phyloP scores from a whole-genome alignment of 2,797 vertebrate species.

The Tachyglossus aculeatus region DNA sequence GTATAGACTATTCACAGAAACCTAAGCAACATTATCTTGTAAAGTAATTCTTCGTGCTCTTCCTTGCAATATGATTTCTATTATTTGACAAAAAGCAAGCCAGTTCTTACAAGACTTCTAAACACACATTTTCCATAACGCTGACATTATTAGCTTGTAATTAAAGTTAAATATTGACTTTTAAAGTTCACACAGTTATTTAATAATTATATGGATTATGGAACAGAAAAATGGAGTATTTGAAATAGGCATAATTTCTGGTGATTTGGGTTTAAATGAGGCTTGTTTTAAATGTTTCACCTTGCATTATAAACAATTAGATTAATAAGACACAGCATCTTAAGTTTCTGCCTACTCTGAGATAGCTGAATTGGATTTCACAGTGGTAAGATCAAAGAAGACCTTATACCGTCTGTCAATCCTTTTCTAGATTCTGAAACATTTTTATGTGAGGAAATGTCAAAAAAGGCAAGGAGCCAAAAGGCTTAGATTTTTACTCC shows the following conservation, averaged over 20 bases:
- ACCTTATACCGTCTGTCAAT: conserved; percentile 9
- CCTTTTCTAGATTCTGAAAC: neutral
- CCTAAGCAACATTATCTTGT: neutral
- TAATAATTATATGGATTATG: neutral
- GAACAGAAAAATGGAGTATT: neutral
- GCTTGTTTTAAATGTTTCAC: neutral
- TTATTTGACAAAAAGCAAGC: neutral
- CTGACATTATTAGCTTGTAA: neutral
- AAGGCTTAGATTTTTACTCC: neutral
- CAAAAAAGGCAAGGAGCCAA: neutral
- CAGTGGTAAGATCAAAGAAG: conserved; percentile 5
- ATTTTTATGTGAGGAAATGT: neutral
- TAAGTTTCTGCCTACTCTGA: conserved; percentile 25
- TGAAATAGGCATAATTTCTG: neutral
- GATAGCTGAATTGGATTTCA: conserved; percentile 38
- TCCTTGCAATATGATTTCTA: neutral
- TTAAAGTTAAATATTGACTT: neutral
- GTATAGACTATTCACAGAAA: neutral
- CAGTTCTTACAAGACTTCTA: neutral
- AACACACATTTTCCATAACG: too few relatives aligned
- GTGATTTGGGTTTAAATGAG: neutral
- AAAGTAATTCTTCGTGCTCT: neutral
- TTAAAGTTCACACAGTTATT: neutral
- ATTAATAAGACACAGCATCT: neutral
- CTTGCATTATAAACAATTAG: neutral